Evolutionary conservation across 2,797 vertebrate species (phyloP).

Genomic region (Poecilia gillii): DNA sequence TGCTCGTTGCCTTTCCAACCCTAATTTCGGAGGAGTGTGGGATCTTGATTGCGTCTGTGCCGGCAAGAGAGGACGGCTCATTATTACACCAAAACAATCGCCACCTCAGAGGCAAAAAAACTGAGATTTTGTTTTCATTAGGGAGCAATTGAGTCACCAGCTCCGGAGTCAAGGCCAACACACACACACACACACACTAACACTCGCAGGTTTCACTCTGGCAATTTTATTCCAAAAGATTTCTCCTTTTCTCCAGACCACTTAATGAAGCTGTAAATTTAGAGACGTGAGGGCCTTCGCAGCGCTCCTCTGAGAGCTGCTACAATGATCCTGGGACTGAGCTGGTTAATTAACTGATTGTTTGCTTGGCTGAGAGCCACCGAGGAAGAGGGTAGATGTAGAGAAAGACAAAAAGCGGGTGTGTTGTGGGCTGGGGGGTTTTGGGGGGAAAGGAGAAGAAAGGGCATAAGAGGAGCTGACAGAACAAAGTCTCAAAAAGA

Average conservation of each 20-base stretch:
- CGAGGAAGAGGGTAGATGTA: conserved; percentile 58
- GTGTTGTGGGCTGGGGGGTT: too few species aligned
- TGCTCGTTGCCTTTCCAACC: conserved; percentile 74
- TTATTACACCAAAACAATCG: conserved; percentile 77
- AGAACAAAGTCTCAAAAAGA: conserved; percentile 7
- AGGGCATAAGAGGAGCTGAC: conserved; percentile 21
- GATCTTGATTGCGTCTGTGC: conserved; percentile 73
- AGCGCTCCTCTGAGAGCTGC: conserved; percentile 80
- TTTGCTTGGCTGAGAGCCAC: conserved; percentile 82
- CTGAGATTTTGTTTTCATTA: conserved; percentile 75
- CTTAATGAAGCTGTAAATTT: conserved; percentile 87
- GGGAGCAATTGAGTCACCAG: conserved; percentile 73
- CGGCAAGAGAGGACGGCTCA: conserved; percentile 64
- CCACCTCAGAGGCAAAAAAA: conserved; percentile 71
- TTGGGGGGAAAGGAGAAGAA: conserved; percentile 6
- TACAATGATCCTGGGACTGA: conserved; percentile 80
- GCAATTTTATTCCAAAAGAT: conserved; percentile 79
- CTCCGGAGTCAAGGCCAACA: conserved; percentile 68
- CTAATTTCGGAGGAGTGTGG: conserved; percentile 70
- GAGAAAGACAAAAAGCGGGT: conserved; percentile 35
- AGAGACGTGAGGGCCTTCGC: conserved; percentile 71
- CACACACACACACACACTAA: conserved; percentile 1
- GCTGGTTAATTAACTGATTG: conserved; percentile 87
- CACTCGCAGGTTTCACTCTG: conserved; percentile 48
- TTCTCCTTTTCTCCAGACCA: conserved; percentile 80